phyloP scores from a whole-genome alignment of 2,113 vertebrate genomes.

The Calypte anna region DNA sequence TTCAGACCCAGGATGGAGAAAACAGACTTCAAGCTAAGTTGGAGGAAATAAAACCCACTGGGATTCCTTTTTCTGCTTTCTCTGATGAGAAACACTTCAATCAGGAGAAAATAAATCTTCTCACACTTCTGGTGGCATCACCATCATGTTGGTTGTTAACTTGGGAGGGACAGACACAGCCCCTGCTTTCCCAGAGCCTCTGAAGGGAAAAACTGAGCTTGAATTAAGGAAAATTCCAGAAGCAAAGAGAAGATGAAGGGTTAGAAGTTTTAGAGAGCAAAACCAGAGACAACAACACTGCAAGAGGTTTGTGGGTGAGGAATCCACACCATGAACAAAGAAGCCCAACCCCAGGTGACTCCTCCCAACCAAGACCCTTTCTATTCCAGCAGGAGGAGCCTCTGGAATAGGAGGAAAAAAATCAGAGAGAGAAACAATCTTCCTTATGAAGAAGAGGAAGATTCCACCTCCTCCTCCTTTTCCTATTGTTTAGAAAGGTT shows the following conservation, averaged over 20 bases:
- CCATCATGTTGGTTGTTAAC: not conserved
- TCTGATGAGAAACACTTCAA: not conserved
- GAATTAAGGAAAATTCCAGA: not conserved
- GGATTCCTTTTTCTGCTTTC: not conserved
- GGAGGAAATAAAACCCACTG: not conserved
- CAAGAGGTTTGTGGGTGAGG: not conserved
- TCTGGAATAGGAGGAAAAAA: not conserved
- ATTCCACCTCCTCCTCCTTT: not conserved
- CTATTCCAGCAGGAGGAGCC: not conserved
- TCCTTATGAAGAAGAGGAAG: not conserved
- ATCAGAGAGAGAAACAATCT: not conserved
- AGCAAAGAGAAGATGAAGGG: not conserved
- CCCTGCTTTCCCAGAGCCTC: not conserved
- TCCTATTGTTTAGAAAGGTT: not conserved
- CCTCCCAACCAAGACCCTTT: not conserved
- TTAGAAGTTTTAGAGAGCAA: not conserved
- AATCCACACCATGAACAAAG: not conserved
- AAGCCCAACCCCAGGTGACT: not conserved
- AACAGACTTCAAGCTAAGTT: not conserved
- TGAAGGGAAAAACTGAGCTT: not conserved
- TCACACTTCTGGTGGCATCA: not conserved
- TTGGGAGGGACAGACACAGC: not conserved
- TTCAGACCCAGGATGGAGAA: not conserved
- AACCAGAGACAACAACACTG: not conserved
- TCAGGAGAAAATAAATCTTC: not conserved